phyloP scores from a whole-genome alignment of 2,113 vertebrate genomes.

The Nannospalax galili region DNA sequence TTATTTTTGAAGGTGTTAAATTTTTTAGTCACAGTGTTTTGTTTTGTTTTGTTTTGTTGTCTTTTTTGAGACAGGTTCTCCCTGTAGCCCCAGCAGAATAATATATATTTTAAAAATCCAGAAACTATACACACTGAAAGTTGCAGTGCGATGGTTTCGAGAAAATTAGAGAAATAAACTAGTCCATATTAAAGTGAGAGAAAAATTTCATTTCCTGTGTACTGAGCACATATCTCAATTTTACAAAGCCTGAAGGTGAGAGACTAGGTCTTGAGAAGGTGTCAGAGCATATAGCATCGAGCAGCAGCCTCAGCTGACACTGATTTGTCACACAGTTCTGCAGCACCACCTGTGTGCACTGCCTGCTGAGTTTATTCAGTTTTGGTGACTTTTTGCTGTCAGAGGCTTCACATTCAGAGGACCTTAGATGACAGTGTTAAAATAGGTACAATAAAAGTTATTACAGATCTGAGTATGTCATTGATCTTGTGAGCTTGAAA shows the following conservation, averaged over 20 bases:
- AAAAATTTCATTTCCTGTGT: not conserved
- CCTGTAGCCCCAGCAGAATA: too few relatives aligned
- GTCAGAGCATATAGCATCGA: not conserved
- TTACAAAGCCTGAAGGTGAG: not conserved
- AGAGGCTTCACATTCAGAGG: not conserved
- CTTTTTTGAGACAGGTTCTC: too few relatives aligned
- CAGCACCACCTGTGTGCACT: not conserved
- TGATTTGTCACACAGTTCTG: not conserved
- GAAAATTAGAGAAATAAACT: not conserved
- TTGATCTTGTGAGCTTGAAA: not conserved
- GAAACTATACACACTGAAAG: not conserved
- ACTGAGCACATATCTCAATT: not conserved
- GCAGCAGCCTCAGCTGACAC: not conserved
- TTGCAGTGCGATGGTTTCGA: not conserved
- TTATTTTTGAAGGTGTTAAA: not conserved
- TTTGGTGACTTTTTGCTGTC: not conserved
- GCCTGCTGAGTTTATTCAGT: not conserved
- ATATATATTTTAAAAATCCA: not conserved
- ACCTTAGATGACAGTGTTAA: not conserved
- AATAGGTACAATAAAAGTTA: not conserved
- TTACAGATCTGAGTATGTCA: not conserved
- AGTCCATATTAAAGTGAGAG: not conserved
- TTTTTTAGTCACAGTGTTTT: too few relatives aligned
- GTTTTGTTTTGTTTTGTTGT: too few relatives aligned
- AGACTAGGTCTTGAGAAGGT: slow-evolving; percentile 3